Conservation (phyloP, 2,888 invertebrate genomes). For the Cordilura impudica region DNA sequence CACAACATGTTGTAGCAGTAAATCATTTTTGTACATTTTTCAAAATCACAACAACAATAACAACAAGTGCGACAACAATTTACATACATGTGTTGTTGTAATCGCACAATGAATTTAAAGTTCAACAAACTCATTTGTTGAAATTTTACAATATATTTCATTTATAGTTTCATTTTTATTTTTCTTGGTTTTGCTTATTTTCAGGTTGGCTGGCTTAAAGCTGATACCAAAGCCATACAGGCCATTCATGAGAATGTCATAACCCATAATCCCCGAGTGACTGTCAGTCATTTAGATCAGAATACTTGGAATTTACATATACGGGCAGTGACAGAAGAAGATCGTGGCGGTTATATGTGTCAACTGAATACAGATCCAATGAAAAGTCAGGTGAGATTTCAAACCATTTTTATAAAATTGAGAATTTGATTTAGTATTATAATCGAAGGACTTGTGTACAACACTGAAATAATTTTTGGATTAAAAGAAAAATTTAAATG, state of each 20-base stretch:
- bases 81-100: not conserved
- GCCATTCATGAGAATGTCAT: conserved; percentile 95
- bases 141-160: not conserved
- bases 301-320: conserved; percentile 94
- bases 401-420: too few species aligned
- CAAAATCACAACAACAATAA: conserved; percentile 38
- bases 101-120: conserved; percentile 25
- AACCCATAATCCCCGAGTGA: conserved; percentile 92
- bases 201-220: conserved; percentile 96
- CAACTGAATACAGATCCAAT: conserved; percentile 96
- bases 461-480: too few species aligned
- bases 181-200: too few species aligned
- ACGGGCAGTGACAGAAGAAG: conserved; percentile 90
- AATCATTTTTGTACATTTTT: conserved; percentile 60
- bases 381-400: conserved; percentile 90
- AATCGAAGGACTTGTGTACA: too few species aligned
- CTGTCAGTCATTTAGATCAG: conserved; percentile 91
- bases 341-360: conserved; percentile 94
- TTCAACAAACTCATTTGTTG: conserved; percentile 59
- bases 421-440: too few species aligned
- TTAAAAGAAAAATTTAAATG: too few species aligned
- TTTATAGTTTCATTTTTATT: conserved; percentile 9
- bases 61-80: not conserved
- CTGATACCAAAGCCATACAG: conserved; percentile 94
- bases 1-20: conserved; percentile 61